A percentile compares a stretch with the other conserved stretches of the same genome.
phyloP scores from a whole-genome alignment of 2,888 invertebrate species.

The Helobdella robusta region DNA sequence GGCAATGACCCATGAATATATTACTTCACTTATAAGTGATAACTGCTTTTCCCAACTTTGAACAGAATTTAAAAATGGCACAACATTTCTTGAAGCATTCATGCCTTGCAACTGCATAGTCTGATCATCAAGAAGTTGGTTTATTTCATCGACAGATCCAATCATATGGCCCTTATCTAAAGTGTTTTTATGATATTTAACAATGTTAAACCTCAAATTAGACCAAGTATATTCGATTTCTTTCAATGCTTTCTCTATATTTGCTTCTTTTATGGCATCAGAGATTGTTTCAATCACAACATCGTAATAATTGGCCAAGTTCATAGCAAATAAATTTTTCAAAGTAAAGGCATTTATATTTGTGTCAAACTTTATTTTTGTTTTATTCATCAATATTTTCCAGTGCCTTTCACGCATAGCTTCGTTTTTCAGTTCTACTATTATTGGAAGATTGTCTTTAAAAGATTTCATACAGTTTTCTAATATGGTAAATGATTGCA shows the following conservation, averaged over 20 bases:
- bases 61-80: conserved; percentile 72
- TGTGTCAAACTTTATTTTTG: conserved; percentile 67
- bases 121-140: conserved; percentile 73
- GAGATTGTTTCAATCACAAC: conserved; percentile 76
- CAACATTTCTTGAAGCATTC: conserved; percentile 63
- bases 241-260: conserved; percentile 75
- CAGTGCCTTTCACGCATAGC: conserved; percentile 81
- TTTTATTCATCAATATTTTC: conserved; percentile 76
- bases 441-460: conserved; percentile 72
- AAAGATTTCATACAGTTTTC: conserved; percentile 77
- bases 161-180: conserved; percentile 73
- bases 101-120: conserved; percentile 78
- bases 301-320: conserved; percentile 68
- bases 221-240: conserved; percentile 63
- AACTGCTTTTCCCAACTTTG: conserved; percentile 76
- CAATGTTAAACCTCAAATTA: conserved; percentile 49
- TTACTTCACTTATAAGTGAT: conserved; percentile 70
- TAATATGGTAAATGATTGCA: conserved; percentile 61
- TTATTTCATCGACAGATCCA: conserved; percentile 72
- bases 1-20: conserved; percentile 75
- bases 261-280: conserved; percentile 76
- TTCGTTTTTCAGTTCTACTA: conserved; percentile 81
- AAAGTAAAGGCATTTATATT: conserved; percentile 75
- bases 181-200: conserved; percentile 54
- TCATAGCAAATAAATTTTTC: conserved; percentile 85